Base-by-base conservation (phyloP, 2,888 invertebrate genomes). In the Tachystola acroxantha region DNA sequence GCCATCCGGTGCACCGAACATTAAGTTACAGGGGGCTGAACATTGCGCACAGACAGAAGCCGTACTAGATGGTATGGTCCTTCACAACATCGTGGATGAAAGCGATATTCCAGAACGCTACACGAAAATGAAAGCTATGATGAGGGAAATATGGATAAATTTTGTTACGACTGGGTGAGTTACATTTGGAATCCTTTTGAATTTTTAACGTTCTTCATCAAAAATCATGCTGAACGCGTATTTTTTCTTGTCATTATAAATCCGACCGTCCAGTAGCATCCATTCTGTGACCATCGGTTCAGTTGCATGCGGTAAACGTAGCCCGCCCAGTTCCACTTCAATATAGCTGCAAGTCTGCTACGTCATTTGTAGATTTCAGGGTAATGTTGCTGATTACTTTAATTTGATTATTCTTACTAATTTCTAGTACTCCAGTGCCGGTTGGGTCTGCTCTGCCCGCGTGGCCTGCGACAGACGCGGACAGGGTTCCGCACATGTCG, bases 71-170 rank as follows among this genome's bases (percentile, higher is more conserved):
- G 43, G 35, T 10, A 16, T n/a, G 1, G 3, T 7, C 9, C 9
- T 20, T 6, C 6, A 3, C 9, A 9, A 20, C 3, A 20, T 7
- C 20, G 9, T 7, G 9, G 34, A 39, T n/a, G 52, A 56, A 34
- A 32, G 10, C 11, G 10, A 16, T 10, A 14, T 48, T 4, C 42
- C 53, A 3, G 35, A 45, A 14, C 53, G 54, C n/a, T 54, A 38
- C 27, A 40, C 36, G 12, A 44, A 48, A 2, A 46, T 62, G 36
- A 63, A 54, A 30, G 25, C 30, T 4, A 25, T 35, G 0, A 34
- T 62, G 3, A 47, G 62, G 28, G 48, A 61, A 26, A 39, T 69
- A 6, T 70, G 70, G 70, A 43, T 49, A 2, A 64, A 64, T 33
- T 72, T 70, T 33, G 52, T 68, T 7, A 65, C 48, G 36, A 58